Evolutionary conservation across 1,140 invertebrate genomes (phyloP).

Genomic region (Campoletis sonorensis): DNA sequence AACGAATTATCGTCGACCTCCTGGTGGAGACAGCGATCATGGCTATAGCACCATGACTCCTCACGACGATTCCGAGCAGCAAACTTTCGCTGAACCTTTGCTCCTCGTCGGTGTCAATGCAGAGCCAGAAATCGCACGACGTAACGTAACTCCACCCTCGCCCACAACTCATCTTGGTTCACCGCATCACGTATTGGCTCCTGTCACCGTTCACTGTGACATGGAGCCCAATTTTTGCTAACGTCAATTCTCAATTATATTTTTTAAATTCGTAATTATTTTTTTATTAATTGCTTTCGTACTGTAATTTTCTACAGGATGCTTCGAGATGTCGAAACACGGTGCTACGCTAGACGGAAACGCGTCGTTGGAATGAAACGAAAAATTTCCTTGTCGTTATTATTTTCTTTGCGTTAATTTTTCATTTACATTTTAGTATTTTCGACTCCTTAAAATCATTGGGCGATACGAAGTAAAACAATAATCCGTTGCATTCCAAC

Average conservation of each 20-base stretch:
- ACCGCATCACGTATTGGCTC: slow-evolving; percentile 85
- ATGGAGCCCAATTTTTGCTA: slow-evolving; percentile 82
- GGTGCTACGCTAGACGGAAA: slow-evolving; percentile 24
- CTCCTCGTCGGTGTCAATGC: slow-evolving; percentile 73
- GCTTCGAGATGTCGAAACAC: slow-evolving; percentile 14
- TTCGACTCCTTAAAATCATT: too few species aligned
- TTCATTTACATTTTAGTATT: too few species aligned
- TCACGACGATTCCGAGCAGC: slow-evolving; percentile 90
- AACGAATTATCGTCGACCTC: slow-evolving; percentile 86
- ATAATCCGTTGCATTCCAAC: too few species aligned
- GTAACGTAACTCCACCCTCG: slow-evolving; percentile 65
- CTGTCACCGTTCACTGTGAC: slow-evolving; percentile 91
- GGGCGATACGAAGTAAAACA: too few species aligned
- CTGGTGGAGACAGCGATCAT: slow-evolving; percentile 92
- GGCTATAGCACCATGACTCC: slow-evolving; percentile 97
- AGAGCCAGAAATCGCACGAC: slow-evolving; percentile 67
- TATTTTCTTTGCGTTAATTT: too few species aligned
- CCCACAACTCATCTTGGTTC: slow-evolving; percentile 76
- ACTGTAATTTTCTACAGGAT: slow-evolving; percentile 20
- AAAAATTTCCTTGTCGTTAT: not conserved
- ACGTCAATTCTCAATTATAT: not conserved
- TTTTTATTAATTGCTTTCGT: not conserved
- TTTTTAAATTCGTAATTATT: not conserved
- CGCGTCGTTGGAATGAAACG: not conserved
- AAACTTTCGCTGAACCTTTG: slow-evolving; percentile 83